Base-by-base conservation (phyloP, 64 coral and sea anemone species). In the Porites lutea region DNA sequence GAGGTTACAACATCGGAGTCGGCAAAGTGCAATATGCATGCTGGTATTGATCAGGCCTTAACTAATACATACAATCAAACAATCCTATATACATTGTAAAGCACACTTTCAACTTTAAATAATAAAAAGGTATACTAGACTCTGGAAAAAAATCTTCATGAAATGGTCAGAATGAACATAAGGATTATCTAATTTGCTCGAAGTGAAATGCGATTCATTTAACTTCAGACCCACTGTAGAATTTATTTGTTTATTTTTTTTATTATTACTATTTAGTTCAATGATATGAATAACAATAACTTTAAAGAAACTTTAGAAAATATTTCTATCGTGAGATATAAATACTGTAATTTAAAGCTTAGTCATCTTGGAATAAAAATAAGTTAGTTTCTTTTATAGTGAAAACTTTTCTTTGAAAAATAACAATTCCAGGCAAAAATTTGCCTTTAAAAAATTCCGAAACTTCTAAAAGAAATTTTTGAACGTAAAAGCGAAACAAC, bases 241-340 rank as follows among this genome's bases (percentile, higher is more conserved):
- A 81, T 81, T 61, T 44, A 61, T 11, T 11, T 44, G 60, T 58
- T 4, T 37, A 4, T 71, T 11, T n/a, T n/a, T n/a, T n/a, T n/a
- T n/a, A n/a, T n/a, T n/a, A n/a, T n/a, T n/a, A n/a, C n/a, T n/a
- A 7, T 59, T 44, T 20, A 12, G 45, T 37, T 62, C 60, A 65
- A 16, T 6, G 45, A 82, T 15, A 49, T 62, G 47, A 18, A 64
- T 82, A 65, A 75, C 4, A 48, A 4, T 63, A 48, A 12, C 60
- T 65, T 48, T 15, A 49, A 27, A 48, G 13, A 82, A 43, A 52
- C 52, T 20, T 78, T 22, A 73, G 27, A 82, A 82, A 82, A 82
- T 65, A 82, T 82, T 63, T 27, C 65, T 82, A 63, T 82, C 12
- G 19, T 65, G 37, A 37, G 58, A 48, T 82, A 82, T 82, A 82